phyloP scores from a whole-genome alignment of 2,888 invertebrate genomes.

The Rotaria sp. region DNA sequence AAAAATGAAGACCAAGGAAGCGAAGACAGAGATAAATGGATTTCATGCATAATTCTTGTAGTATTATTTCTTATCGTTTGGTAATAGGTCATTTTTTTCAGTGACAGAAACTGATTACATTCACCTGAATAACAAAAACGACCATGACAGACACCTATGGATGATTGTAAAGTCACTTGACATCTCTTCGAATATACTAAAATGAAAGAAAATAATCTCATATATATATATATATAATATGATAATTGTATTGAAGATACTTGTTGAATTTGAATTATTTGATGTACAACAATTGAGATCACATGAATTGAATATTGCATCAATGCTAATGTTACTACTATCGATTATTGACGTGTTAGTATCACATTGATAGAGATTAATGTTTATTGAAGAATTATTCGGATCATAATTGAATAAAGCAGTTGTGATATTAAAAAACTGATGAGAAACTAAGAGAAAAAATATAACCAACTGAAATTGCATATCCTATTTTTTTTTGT shows the following conservation, averaged over 20 bases:
- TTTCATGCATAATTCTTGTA: neutral
- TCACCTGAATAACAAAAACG: neutral
- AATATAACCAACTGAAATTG: neutral
- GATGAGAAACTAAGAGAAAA: neutral
- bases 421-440: neutral
- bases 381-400: neutral
- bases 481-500: neutral
- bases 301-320: neutral
- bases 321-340: neutral
- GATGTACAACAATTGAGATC: neutral
- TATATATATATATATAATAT: no score
- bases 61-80: neutral
- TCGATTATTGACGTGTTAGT: neutral
- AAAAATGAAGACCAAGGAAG: neutral
- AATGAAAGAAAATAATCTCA: no score
- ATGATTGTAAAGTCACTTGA: neutral
- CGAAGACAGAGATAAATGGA: neutral
- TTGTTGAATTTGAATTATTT: neutral
- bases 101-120: neutral
- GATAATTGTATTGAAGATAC: neutral
- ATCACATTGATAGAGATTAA: constrained; percentile 1
- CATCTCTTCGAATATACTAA: neutral
- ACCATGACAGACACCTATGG: neutral
- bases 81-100: neutral
- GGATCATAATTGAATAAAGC: neutral